These are phyloP conservation scores for Crematogaster levior DNA, from an alignment of 2,888 invertebrate genomes.

Conservation along the genomic window DNA sequence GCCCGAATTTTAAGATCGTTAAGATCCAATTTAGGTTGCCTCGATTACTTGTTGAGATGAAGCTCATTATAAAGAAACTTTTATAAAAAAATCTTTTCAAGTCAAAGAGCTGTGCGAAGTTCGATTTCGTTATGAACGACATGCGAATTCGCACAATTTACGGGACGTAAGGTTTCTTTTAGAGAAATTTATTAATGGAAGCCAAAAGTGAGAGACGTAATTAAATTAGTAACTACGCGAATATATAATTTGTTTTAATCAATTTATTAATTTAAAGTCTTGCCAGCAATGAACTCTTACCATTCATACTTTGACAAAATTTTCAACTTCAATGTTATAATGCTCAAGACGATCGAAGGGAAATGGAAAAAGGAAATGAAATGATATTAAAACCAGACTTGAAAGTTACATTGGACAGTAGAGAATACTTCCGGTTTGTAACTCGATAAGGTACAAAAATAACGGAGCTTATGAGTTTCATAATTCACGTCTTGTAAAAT, in stretches of 20 bases:
- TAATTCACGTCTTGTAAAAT: background rate
- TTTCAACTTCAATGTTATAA: background rate
- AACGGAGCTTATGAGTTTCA: background rate
- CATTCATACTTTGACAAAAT: background rate
- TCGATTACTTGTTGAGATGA: background rate
- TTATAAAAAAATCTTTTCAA: background rate
- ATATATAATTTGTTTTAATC: background rate
- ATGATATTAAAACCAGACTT: background rate
- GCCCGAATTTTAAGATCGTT: background rate
- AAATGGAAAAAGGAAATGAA: background rate
- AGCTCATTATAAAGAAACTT: slow-evolving; percentile 1
- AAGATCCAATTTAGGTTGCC: background rate
- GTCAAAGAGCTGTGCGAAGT: background rate
- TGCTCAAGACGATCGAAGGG: background rate
- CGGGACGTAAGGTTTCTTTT: slow-evolving; percentile 10
- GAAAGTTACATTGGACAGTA: slow-evolving; percentile 2
- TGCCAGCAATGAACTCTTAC: background rate
- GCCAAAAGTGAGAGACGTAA: slow-evolving; percentile 16
- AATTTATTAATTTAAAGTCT: background rate
- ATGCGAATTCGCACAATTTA: background rate
- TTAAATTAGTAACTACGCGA: background rate
- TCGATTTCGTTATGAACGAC: background rate
- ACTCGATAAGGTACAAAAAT: background rate
- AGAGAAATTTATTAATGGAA: background rate
- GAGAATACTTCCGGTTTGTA: background rate